Percentiles rank a stretch among this genome's conserved stretches.
phyloP scores from a whole-genome alignment of 2,797 vertebrate genomes.

The Aphelocoma californica region DNA sequence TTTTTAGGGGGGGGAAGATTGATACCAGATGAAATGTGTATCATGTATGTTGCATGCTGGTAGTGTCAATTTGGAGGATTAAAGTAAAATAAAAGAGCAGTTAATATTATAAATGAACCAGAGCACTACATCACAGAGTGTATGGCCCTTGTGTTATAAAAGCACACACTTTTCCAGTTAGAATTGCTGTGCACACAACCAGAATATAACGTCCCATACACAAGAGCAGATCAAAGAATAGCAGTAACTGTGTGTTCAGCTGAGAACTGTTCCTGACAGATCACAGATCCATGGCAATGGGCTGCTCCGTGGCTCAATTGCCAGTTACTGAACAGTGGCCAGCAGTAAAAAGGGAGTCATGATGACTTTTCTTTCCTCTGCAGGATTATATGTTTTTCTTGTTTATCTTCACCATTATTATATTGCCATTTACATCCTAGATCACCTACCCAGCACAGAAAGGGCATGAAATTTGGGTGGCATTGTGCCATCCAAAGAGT shows the following conservation, averaged over 20 bases:
- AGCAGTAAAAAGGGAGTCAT: conserved; percentile 20
- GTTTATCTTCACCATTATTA: conserved; percentile 28
- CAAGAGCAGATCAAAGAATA: conserved; percentile 47
- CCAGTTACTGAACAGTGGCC: conserved; percentile 52
- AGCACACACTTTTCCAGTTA: conserved; percentile 20
- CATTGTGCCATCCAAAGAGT: background rate
- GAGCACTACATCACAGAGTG: background rate
- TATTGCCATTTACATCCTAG: background rate
- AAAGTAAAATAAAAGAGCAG: background rate
- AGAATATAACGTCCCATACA: background rate
- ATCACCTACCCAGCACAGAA: background rate
- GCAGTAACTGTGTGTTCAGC: conserved; percentile 27
- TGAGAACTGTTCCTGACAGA: conserved; percentile 63
- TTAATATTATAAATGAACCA: background rate
- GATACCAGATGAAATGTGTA: background rate
- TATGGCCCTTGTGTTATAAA: background rate
- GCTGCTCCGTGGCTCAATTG: conserved; percentile 20
- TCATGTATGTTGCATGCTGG: background rate
- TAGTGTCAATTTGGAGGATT: background rate
- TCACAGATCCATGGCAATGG: conserved; percentile 34
- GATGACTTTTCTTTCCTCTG: conserved; percentile 9
- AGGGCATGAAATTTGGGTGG: background rate
- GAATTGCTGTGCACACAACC: background rate
- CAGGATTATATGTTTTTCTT: conserved; percentile 24
- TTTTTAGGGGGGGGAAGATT: fast-evolving